Base-by-base conservation (phyloP, 2,113 vertebrate species). In the Microtus richardsoni region DNA sequence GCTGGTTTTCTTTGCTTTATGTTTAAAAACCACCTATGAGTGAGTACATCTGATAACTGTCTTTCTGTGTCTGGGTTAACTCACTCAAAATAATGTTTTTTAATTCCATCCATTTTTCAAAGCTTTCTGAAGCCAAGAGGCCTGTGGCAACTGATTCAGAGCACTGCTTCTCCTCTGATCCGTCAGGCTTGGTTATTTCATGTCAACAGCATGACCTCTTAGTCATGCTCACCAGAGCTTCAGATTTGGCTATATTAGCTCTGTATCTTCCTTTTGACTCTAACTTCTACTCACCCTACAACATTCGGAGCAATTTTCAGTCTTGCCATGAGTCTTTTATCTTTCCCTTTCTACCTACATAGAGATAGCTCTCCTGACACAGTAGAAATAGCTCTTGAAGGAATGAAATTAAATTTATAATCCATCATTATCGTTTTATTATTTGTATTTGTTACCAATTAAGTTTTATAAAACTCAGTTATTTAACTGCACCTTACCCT, bases 371-470 rank as follows among this genome's bases (percentile, higher is more conserved):
- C 9, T 44, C 17, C 41, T 22, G 41, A 41, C 83, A 22, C 10
- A 66, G 26, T 22, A 75, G 17, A 84, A 83, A 58, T 44, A 3
- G 41, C 70, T 4, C 54, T 68, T 94, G 4, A 95, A 88, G 17
- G 13, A 66, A 60, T 58, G 3, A 8, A 77, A 86, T 14, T 8
- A 94, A 91, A 89, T 74, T 89, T 36, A 83, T 94, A 86, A 86
- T 88, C 49, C 75, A 64, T 91, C 85, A 30, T 66, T 66, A 89
- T 93, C 6, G 75, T 33, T 54, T 80, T 93, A 86, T 7, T 84
- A 86, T 26, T 94, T 91, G 83, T 84, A 90, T 66, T 24, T 94
- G 13, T 92, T 5, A 28, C 73, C 79, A 89, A 88, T 94, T 74
- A 89, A 62, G 89, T 66, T 87, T 85, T 64, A 19, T 92, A 52